A percentile compares a stretch with the other conserved stretches of the same genome.
These are phyloP conservation scores for Pterocles orientalis DNA, from an alignment of 2,113 vertebrate species.

Conservation along the genomic window DNA sequence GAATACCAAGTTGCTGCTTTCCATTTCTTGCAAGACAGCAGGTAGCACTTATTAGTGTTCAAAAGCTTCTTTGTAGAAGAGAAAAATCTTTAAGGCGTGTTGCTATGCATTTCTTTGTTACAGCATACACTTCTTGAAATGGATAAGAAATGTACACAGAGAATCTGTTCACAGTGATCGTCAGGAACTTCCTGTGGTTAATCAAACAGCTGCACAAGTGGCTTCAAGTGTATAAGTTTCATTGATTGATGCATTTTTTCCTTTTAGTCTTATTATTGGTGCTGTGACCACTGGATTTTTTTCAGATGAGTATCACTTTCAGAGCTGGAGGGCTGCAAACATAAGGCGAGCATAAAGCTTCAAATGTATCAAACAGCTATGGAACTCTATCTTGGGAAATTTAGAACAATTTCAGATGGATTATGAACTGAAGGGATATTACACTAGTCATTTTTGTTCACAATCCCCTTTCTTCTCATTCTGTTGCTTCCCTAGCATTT, in stretches of 20 bases:
- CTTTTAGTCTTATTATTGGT: neutral
- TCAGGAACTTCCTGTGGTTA: neutral
- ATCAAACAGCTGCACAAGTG: neutral
- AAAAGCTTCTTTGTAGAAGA: neutral
- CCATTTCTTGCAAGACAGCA: neutral
- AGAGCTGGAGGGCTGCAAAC: neutral
- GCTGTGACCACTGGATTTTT: neutral
- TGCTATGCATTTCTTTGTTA: neutral
- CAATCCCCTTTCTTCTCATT: neutral
- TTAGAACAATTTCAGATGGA: neutral
- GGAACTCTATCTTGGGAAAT: neutral
- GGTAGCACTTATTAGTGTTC: neutral
- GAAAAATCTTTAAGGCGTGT: neutral
- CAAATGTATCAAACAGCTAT: conserved; percentile 15
- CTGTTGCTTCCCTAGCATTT: neutral
- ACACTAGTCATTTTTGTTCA: neutral
- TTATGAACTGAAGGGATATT: neutral
- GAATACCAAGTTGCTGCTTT: neutral
- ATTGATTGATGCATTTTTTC: conserved; percentile 30
- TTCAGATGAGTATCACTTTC: conserved; percentile 28
- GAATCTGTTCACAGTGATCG: neutral
- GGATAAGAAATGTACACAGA: neutral
- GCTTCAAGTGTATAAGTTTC: conserved; percentile 15
- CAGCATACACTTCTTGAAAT: neutral
- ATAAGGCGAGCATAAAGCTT: neutral